Evolutionary conservation across 1,140 invertebrate genomes (phyloP), one percentile per base, ranked within the genome.

Genomic region (Drosophila ohnishii): DNA sequence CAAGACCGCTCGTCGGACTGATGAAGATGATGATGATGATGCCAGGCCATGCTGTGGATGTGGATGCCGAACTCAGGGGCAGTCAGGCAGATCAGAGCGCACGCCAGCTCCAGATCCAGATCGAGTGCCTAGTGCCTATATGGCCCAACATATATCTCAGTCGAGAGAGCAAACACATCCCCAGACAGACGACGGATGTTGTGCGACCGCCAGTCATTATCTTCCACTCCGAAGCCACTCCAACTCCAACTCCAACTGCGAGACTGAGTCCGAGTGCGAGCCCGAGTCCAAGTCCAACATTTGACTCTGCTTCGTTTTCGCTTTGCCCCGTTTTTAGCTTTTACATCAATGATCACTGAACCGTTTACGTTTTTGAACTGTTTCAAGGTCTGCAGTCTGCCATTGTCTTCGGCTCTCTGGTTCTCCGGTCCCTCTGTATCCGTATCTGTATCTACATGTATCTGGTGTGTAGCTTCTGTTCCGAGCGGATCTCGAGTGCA

Each of bases 291-390:
- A 47, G 34, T 57, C 35, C 40, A 34, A 56, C 47, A 58, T 60
- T 45, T 76, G 64, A n/a, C 64, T 73, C 44, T 76, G 56, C 61
- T 53, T 67, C 63, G 59, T 47, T 77, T 72, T 65, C 60, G 64
- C 62, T 66, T 75, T 76, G 63, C 73, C 66, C 62, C 63, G 74
- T 69, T 67, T 75, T 69, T 35, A 78, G 70, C 76, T 75, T 90
- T 90, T 86, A 80, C 82, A 86, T 91, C 83, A 90, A 90, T 91
- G 90, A 90, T 91, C 90, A 91, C 87, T 91, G 90, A 91, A 91
- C 90, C 90, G 86, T 91, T 91, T 90, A 90, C 86, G 86, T 79
- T 90, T 90, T 90, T 91, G 90, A 91, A 91, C 90, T 91, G 90
- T 90, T 90, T 90, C 90, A 90, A 90, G 90, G 90, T 90, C 90